Percentiles rank a stretch among this genome's conserved stretches.
Conservation (phyloP, 2,113 vertebrate species). For the Peromyscus maniculatus region DNA sequence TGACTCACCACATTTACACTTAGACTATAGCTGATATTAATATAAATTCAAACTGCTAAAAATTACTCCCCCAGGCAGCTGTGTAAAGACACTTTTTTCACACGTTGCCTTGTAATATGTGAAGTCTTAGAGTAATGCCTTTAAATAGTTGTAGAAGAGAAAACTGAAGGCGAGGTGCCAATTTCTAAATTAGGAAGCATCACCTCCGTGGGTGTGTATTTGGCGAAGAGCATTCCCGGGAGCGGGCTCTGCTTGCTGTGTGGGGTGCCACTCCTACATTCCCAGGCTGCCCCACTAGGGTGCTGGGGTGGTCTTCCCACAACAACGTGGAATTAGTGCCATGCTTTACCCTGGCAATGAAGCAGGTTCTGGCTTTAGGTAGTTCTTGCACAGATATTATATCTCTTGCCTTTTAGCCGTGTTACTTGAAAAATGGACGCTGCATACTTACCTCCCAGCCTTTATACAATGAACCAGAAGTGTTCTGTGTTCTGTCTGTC, state of each 20-base stretch:
- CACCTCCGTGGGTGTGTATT: background rate
- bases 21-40: conserved; percentile 62
- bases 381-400: background rate
- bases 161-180: conserved; percentile 60
- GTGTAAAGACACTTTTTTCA: conserved; percentile 53
- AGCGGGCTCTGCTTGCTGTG: background rate
- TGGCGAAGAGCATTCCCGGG: background rate
- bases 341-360: background rate
- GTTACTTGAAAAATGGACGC: background rate
- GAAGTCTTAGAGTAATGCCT: conserved; percentile 68
- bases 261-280: background rate
- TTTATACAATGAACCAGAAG: background rate
- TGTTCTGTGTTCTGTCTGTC: background rate
- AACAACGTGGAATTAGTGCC: rapidly evolving
- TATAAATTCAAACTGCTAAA: conserved; percentile 77
- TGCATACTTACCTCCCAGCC: background rate
- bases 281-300: too few relatives aligned
- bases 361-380: background rate
- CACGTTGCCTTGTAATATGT: conserved; percentile 63
- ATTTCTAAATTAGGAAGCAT: conserved; percentile 60
- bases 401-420: background rate
- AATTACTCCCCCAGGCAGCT: conserved; percentile 65
- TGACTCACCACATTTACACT: conserved; percentile 65
- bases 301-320: background rate
- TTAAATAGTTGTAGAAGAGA: conserved; percentile 71